These are phyloP conservation scores for Lasioglossum pauxillum DNA, from an alignment of 2,888 invertebrate species.

Conservation along the genomic window DNA sequence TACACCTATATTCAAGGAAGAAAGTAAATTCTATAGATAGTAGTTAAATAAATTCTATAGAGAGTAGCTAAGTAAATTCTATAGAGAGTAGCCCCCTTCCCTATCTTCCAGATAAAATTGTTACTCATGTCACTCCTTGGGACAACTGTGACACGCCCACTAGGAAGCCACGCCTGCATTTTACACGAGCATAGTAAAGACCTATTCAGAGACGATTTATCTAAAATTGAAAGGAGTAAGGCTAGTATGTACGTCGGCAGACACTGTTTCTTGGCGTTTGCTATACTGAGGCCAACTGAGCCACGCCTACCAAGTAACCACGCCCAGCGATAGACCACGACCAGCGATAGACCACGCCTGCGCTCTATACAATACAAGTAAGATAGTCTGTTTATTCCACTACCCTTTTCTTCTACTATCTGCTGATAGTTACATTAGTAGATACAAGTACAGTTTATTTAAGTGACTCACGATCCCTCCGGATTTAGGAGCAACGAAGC, in stretches of 20 bases:
- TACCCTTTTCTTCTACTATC: not conserved
- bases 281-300: not conserved
- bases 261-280: no score
- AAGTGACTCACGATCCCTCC: not conserved
- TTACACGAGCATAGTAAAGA: not conserved
- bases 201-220: no score
- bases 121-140: not conserved
- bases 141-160: not conserved
- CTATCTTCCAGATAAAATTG: not conserved
- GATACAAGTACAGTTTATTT: not conserved
- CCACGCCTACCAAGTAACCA: not conserved
- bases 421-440: not conserved
- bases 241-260: no score
- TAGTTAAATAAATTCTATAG: no score
- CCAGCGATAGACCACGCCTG: no score
- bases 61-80: no score
- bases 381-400: not conserved
- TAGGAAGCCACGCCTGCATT: not conserved
- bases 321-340: no score
- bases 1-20: no score
- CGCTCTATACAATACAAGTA: not conserved
- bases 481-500: not conserved
- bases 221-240: not conserved
- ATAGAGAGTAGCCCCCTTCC: no score
- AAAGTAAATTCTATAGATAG: no score